phyloP scores from a whole-genome alignment of 1,140 invertebrate species.

The Drosophila oshimai region DNA sequence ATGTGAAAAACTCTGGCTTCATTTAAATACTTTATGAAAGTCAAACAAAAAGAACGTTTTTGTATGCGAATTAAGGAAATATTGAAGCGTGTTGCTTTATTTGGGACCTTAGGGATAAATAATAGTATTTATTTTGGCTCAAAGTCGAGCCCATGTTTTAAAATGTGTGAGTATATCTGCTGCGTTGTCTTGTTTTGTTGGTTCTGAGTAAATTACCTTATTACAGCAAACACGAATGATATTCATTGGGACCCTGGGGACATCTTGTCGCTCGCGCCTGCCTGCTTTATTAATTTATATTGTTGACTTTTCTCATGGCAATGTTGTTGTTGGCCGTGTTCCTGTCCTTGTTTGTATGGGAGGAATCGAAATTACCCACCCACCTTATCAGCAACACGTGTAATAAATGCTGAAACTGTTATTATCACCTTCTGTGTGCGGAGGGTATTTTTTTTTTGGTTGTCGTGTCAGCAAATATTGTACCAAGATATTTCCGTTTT shows the following conservation, averaged over 20 bases:
- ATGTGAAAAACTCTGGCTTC: no score
- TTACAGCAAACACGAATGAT: constrained; percentile 76
- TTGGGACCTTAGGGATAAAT: constrained; percentile 68
- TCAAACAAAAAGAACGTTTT: no score
- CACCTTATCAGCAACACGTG: constrained; percentile 82
- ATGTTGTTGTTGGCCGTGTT: no score
- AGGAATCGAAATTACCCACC: no score
- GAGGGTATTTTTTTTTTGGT: constrained; percentile 67
- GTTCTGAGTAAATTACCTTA: constrained; percentile 78
- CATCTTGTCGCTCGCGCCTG: constrained; percentile 46
- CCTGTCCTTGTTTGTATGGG: no score
- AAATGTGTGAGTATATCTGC: constrained; percentile 54
- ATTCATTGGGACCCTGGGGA: constrained; percentile 52
- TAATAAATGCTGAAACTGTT: constrained; percentile 81
- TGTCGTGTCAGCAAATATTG: no score
- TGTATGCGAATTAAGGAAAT: no score
- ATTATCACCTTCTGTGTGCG: constrained; percentile 72
- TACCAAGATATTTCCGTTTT: constrained; percentile 58
- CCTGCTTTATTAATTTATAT: constrained; percentile 81
- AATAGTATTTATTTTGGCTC: constrained; percentile 74
- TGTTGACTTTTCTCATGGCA: no score
- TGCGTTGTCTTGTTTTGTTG: constrained; percentile 17
- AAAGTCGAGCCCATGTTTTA: constrained; percentile 55
- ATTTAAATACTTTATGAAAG: no score
- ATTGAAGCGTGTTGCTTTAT: no score